A percentile compares a stretch with the other conserved stretches of the same genome.
These are phyloP conservation scores for Tiliqua scincoides DNA, from an alignment of 2,113 vertebrate genomes.

Conservation along the genomic window DNA sequence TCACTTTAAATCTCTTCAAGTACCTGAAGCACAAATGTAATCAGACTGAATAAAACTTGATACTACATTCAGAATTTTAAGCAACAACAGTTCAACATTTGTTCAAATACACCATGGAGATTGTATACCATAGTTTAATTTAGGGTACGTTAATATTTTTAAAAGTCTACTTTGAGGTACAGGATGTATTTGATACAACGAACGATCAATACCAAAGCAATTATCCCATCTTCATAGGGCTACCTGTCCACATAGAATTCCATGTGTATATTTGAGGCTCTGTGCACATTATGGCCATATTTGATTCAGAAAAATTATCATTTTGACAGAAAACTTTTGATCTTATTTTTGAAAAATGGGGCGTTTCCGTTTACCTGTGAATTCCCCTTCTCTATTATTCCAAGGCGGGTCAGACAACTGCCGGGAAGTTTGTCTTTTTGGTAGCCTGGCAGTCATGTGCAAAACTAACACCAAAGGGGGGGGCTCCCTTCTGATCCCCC, in stretches of 20 bases:
- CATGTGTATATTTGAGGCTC: not conserved
- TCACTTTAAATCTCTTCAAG: constrained; percentile 97
- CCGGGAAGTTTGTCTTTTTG: too few species aligned
- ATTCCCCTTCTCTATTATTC: too few species aligned
- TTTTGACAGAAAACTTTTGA: not conserved
- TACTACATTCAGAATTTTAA: constrained; percentile 3
- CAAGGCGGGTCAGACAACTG: too few species aligned
- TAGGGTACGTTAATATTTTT: constrained; percentile 19
- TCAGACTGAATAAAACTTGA: constrained; percentile 28
- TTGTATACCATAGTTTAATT: constrained; percentile 11
- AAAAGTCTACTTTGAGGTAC: constrained; percentile 16
- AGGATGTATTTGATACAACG: not conserved
- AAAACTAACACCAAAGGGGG: too few species aligned
- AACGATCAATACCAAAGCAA: not conserved
- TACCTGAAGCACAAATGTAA: constrained; percentile 79
- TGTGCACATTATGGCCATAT: not conserved
- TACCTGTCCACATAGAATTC: not conserved
- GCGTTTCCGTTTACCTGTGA: too few species aligned
- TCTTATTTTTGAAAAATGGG: too few species aligned
- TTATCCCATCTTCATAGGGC: not conserved
- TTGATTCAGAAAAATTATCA: not conserved
- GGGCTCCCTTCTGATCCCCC: too few species aligned
- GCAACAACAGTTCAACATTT: not conserved
- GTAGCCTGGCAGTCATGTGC: too few species aligned
- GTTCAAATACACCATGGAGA: not conserved